A percentile compares a stretch with the other conserved stretches of the same genome.
Conservation (phyloP, 1,140 invertebrate species). For the Microplitis demolitor region DNA sequence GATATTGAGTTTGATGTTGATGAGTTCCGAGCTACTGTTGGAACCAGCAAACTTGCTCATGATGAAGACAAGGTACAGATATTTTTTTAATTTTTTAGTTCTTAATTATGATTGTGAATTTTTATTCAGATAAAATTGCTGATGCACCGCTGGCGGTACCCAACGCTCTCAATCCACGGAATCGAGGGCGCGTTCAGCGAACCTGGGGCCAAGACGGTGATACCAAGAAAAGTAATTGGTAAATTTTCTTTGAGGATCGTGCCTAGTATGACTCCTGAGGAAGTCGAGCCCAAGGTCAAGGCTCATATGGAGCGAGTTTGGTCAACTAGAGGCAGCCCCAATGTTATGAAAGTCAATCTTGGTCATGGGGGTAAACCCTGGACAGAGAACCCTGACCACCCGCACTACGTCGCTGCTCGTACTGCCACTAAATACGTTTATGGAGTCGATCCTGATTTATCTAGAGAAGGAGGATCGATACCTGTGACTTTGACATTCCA, state of each 20-base stretch:
- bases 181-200: constrained; percentile 94
- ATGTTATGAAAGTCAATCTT: constrained; percentile 81
- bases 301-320: constrained; percentile 75
- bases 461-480: constrained; percentile 94
- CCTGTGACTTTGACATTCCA: constrained; percentile 92
- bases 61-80: constrained; percentile 72
- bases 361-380: constrained; percentile 85
- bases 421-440: constrained; percentile 89
- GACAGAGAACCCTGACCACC: constrained; percentile 90
- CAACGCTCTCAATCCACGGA: constrained; percentile 89
- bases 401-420: constrained; percentile 88
- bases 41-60: constrained; percentile 73
- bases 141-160: constrained; percentile 91
- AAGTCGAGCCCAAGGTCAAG: constrained; percentile 75
- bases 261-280: constrained; percentile 84
- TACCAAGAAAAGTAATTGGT: constrained; percentile 91
- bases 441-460: constrained; percentile 91
- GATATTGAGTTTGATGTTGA: constrained; percentile 89
- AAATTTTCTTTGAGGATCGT: constrained; percentile 97
- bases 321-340: constrained; percentile 78
- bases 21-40: constrained; percentile 75
- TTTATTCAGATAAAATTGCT: constrained; percentile 67
- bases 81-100: background rate
- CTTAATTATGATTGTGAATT: constrained; percentile 12
- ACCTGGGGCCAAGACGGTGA: constrained; percentile 92